A percentile compares a stretch with the other conserved stretches of the same genome.
Conservation (phyloP, 1,140 invertebrate genomes). For the Trichonephila inaurata region DNA sequence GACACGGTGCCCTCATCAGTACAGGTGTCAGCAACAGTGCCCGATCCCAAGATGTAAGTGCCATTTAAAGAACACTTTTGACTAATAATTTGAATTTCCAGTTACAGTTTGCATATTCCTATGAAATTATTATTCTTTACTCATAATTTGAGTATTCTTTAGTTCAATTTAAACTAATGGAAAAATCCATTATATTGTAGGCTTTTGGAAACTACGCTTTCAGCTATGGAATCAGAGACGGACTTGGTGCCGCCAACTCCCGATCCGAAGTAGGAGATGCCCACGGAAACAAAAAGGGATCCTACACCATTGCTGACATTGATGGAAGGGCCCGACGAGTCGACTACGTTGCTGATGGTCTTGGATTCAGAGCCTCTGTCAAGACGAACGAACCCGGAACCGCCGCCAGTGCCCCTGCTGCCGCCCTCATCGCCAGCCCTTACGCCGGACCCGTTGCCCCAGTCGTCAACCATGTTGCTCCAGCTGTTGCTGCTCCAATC, state of each 20-base stretch:
- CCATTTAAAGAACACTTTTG: too few species aligned
- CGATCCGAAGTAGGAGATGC: slow-evolving; percentile 78
- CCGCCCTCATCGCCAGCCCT: slow-evolving; percentile 48
- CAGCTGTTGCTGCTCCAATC: not conserved
- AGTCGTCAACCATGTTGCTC: not conserved
- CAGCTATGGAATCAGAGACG: slow-evolving; percentile 77
- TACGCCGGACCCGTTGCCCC: slow-evolving; percentile 43
- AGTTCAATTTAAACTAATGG: too few species aligned
- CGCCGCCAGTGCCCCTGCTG: slow-evolving; percentile 75
- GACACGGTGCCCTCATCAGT: too few species aligned
- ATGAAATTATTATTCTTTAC: too few species aligned
- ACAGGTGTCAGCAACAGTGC: too few species aligned
- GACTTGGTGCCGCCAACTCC: slow-evolving; percentile 76
- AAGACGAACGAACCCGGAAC: slow-evolving; percentile 79
- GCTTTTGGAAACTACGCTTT: slow-evolving; percentile 78
- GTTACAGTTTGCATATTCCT: too few species aligned
- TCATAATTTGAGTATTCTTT: too few species aligned
- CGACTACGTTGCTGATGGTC: slow-evolving; percentile 77
- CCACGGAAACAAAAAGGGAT: slow-evolving; percentile 75
- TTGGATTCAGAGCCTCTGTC: slow-evolving; percentile 77
- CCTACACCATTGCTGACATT: slow-evolving; percentile 62
- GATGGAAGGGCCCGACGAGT: slow-evolving; percentile 77
- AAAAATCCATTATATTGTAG: not conserved
- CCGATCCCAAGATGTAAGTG: too few species aligned
- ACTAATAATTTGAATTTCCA: too few species aligned